A percentile compares a stretch with the other conserved stretches of the same genome.
Conservation (phyloP, 2,113 vertebrate species). For the Rhinogobius similis region DNA sequence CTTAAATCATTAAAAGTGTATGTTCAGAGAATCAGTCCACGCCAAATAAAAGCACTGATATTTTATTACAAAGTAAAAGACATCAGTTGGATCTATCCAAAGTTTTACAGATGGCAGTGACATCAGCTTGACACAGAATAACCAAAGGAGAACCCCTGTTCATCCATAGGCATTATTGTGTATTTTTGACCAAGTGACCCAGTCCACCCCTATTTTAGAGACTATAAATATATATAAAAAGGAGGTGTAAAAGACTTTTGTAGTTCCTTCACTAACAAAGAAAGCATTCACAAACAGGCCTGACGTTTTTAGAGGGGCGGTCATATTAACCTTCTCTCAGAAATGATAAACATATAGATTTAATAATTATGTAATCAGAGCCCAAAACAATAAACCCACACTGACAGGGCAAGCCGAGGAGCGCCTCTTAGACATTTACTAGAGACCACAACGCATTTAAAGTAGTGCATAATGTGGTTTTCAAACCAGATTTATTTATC, state of each 20-base stretch:
- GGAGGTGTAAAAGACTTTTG: constrained; percentile 63
- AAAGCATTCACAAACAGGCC: constrained; percentile 67
- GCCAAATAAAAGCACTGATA: constrained; percentile 39
- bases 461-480: neutral
- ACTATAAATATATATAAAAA: constrained; percentile 74
- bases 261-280: constrained; percentile 62
- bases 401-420: constrained; percentile 29
- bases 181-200: constrained; percentile 61
- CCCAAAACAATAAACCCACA: constrained; percentile 33
- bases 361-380: constrained; percentile 19
- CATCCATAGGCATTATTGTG: constrained; percentile 65
- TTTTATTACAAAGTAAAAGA: constrained; percentile 75
- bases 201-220: constrained; percentile 55
- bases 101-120: constrained; percentile 70
- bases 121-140: constrained; percentile 40
- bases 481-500: constrained; percentile 4
- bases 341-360: constrained; percentile 34
- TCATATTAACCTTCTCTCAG: constrained; percentile 38
- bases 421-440: constrained; percentile 27
- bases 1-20: neutral
- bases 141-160: constrained; percentile 43
- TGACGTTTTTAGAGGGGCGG: constrained; percentile 52
- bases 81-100: constrained; percentile 46
- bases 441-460: neutral
- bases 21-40: constrained; percentile 23